Percentiles rank a stretch among this genome's conserved stretches.
phyloP scores from a whole-genome alignment of 2,113 vertebrate species.

The Henicopernis longicauda region DNA sequence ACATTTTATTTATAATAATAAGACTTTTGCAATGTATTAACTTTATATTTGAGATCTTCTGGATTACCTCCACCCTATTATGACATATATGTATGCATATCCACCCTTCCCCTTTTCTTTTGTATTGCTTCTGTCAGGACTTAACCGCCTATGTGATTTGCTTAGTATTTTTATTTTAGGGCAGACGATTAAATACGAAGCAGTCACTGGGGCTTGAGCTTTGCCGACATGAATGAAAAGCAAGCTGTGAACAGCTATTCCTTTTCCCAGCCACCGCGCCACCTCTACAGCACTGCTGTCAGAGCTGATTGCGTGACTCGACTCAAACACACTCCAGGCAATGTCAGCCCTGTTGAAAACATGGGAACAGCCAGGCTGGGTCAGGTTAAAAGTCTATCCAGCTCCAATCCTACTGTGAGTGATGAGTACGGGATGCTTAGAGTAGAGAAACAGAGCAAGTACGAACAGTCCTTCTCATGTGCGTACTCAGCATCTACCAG shows the following conservation, averaged over 20 bases:
- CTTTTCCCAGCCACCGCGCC: neutral
- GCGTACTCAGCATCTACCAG: neutral
- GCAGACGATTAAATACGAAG: neutral
- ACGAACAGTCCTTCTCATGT: neutral
- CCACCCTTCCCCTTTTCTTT: neutral
- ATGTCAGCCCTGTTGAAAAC: slow-evolving; percentile 15
- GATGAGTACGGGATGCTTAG: neutral
- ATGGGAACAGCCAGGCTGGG: neutral
- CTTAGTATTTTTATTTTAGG: neutral
- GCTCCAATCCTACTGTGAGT: neutral
- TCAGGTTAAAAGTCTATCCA: slow-evolving; percentile 12
- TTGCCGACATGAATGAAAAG: slow-evolving; percentile 1
- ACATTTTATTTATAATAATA: neutral
- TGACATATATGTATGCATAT: neutral
- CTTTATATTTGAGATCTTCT: neutral
- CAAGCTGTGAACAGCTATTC: slow-evolving; percentile 10
- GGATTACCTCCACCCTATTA: neutral
- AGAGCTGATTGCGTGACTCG: neutral
- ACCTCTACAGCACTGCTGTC: neutral
- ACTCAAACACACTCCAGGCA: slow-evolving; percentile 18
- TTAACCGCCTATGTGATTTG: neutral
- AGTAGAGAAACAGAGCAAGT: neutral
- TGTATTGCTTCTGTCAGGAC: neutral
- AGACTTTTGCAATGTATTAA: neutral
- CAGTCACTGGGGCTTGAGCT: slow-evolving; percentile 1